These are phyloP conservation scores for Dendrolimus houi DNA, from an alignment of 2,888 invertebrate genomes.

Conservation along the genomic window DNA sequence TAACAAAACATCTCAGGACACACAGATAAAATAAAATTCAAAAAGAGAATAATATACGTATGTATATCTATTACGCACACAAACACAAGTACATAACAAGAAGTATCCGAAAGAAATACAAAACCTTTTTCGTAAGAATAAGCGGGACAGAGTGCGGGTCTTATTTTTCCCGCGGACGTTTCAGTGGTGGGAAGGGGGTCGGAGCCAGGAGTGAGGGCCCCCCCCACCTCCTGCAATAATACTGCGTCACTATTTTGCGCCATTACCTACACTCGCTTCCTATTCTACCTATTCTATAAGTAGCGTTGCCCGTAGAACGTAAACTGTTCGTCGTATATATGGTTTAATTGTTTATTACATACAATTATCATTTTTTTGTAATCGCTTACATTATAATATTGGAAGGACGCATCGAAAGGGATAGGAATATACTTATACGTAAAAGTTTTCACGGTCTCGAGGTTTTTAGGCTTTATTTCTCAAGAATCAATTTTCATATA, in stretches of 20 bases:
- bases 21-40: not conserved
- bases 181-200: constrained; percentile 52
- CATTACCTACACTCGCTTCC: constrained; percentile 77
- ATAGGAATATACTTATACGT: too few relatives aligned
- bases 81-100: constrained; percentile 29
- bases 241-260: constrained; percentile 78
- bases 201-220: constrained; percentile 36
- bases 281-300: constrained; percentile 76
- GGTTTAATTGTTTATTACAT: too few relatives aligned
- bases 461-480: too few relatives aligned
- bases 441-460: too few relatives aligned
- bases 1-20: too few relatives aligned
- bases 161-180: constrained; percentile 77
- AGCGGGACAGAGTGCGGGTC: constrained; percentile 73
- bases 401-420: too few relatives aligned
- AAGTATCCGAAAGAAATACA: constrained; percentile 64
- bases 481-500: too few relatives aligned
- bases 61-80: constrained; percentile 48
- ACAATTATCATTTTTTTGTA: too few relatives aligned
- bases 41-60: not conserved
- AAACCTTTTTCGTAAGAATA: constrained; percentile 69
- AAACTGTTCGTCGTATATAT: constrained; percentile 14
- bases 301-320: constrained; percentile 57
- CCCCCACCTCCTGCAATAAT: constrained; percentile 71
- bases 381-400: too few relatives aligned